Percentiles rank a stretch among this genome's conserved stretches.
Evolutionary conservation across 2,888 invertebrate species (phyloP).

Genomic region (Anodontia alba): DNA sequence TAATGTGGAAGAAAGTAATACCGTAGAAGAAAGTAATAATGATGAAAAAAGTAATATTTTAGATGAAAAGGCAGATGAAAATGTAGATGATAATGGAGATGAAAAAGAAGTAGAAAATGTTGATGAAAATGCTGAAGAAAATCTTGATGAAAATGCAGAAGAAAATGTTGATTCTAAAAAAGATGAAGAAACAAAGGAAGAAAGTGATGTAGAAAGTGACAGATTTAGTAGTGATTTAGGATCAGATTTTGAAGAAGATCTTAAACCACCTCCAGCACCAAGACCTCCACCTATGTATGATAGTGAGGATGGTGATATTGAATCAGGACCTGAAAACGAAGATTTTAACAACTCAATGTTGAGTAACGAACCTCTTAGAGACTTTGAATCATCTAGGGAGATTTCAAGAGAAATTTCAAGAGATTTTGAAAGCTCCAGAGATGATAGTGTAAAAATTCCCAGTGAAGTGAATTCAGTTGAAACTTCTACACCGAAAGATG

Average conservation of each 20-base stretch:
- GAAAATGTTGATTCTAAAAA: conserved; percentile 35
- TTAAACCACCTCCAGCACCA: conserved; percentile 73
- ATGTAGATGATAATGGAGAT: neutral
- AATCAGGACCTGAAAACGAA: conserved; percentile 69
- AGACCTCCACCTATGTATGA: conserved; percentile 71
- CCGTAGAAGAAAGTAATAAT: neutral
- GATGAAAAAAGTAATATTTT: neutral
- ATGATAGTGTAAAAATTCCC: conserved; percentile 60
- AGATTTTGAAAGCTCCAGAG: conserved; percentile 63
- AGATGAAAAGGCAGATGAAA: neutral
- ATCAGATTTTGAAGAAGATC: conserved; percentile 70
- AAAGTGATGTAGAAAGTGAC: conserved; percentile 65
- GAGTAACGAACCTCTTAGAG: conserved; percentile 59
- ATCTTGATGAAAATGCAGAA: conserved; percentile 56
- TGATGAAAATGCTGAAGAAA: conserved; percentile 47
- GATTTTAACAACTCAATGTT: conserved; percentile 58
- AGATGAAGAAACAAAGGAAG: conserved; percentile 37
- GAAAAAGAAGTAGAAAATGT: conserved; percentile 13
- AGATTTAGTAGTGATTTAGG: conserved; percentile 68
- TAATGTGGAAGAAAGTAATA: conserved; percentile 6
- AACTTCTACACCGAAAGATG: conserved; percentile 45
- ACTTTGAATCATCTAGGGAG: conserved; percentile 63
- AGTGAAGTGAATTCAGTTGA: conserved; percentile 57
- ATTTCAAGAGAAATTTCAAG: conserved; percentile 58
- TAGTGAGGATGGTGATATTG: conserved; percentile 72